These are phyloP conservation scores for Gasterosteus aculeatus DNA, from an alignment of 2,113 vertebrate genomes.

Conservation along the genomic window DNA sequence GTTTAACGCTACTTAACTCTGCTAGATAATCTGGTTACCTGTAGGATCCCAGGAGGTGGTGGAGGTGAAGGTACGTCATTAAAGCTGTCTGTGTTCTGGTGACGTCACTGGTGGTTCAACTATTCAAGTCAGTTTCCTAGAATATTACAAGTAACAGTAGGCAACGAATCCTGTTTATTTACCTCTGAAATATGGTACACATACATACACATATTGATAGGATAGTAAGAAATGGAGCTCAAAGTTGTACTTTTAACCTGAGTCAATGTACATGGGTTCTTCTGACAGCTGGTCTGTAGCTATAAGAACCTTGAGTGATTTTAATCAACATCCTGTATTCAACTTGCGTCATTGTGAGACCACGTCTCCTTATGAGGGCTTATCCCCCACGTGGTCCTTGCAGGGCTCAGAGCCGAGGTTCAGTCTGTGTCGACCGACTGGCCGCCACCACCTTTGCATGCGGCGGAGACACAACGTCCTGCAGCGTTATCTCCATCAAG, in stretches of 20 bases:
- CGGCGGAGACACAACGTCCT: background rate
- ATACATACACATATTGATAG: no score
- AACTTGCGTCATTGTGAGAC: background rate
- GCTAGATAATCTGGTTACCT: background rate
- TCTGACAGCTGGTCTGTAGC: no score
- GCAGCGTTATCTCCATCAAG: background rate
- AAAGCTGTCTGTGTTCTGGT: background rate
- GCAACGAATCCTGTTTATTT: no score
- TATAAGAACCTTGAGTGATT: no score
- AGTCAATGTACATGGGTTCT: no score
- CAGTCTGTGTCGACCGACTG: background rate
- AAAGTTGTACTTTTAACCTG: no score
- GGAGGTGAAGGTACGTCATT: background rate
- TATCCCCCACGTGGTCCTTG: background rate
- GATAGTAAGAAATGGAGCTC: no score
- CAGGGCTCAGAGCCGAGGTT: background rate
- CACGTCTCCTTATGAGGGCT: no score
- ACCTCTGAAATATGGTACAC: no score
- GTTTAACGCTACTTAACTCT: background rate
- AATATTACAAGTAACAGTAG: no score
- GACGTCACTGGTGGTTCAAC: background rate
- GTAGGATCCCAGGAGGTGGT: background rate
- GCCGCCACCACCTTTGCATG: conserved; percentile 34
- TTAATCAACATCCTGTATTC: background rate
- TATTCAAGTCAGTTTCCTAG: no score